phyloP scores from a whole-genome alignment of 2,888 invertebrate species.

The Ptilodon capucinus region DNA sequence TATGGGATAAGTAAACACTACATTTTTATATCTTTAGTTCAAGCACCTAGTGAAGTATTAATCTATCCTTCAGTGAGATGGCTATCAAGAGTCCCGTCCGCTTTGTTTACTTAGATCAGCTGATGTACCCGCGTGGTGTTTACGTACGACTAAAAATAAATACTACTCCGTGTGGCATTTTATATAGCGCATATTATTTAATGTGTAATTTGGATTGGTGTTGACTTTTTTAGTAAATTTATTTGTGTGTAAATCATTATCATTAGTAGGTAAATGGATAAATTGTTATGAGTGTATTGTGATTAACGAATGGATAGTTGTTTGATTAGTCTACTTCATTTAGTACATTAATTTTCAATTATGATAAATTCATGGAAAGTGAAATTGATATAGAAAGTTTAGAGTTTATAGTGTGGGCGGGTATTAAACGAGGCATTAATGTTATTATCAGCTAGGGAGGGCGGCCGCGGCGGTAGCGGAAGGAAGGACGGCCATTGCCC shows the following conservation, averaged over 20 bases:
- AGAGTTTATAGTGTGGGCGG: background rate
- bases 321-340: no score
- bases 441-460: constrained; percentile 34
- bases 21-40: background rate
- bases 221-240: background rate
- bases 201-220: background rate
- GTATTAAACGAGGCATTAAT: background rate
- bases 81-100: constrained; percentile 38
- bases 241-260: background rate
- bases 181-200: background rate
- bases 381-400: background rate
- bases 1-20: constrained; percentile 37
- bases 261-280: no score
- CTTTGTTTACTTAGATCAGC: constrained; percentile 74
- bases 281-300: no score
- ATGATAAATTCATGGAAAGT: no score
- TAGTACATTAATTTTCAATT: no score
- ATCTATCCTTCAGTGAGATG: constrained; percentile 14
- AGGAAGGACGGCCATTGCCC: constrained; percentile 73
- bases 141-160: constrained; percentile 30
- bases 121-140: constrained; percentile 55
- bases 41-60: constrained; percentile 1
- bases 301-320: no score
- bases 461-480: constrained; percentile 50
- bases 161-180: constrained; percentile 14